Percentiles rank a stretch among this genome's conserved stretches.
phyloP scores from a whole-genome alignment of 2,888 invertebrate genomes.

The Gymnocheta viridis region DNA sequence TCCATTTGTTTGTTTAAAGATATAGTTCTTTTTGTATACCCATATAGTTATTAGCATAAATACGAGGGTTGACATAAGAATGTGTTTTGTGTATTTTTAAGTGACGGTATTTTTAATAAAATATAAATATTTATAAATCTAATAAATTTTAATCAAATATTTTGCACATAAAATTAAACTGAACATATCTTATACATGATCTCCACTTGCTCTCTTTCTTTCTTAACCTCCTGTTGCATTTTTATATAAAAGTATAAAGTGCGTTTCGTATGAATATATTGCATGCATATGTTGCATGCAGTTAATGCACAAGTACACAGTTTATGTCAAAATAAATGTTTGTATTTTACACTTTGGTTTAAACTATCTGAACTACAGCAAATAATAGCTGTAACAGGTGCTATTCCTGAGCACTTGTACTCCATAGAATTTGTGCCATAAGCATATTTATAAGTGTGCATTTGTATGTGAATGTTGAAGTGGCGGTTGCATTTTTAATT shows the following conservation, averaged over 20 bases:
- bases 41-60: background rate
- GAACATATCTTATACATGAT: background rate
- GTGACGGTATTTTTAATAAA: background rate
- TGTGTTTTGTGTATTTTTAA: background rate
- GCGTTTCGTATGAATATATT: background rate
- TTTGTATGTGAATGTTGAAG: background rate
- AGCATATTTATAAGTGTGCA: background rate
- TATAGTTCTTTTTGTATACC: background rate
- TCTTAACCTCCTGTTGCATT: slow-evolving; percentile 4
- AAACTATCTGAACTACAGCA: background rate
- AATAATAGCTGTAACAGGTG: slow-evolving; percentile 12
- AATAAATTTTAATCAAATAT: background rate
- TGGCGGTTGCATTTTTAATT: slow-evolving; percentile 54
- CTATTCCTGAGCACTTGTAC: background rate
- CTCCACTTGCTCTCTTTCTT: background rate
- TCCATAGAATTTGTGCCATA: background rate
- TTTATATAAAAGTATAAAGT: background rate
- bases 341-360: slow-evolving; percentile 44
- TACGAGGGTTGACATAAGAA: background rate
- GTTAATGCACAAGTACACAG: background rate
- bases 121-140: background rate
- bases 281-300: slow-evolving; percentile 32
- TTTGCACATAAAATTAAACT: background rate
- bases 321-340: slow-evolving; percentile 48
- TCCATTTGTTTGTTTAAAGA: background rate